Base-by-base conservation (phyloP, 2,888 invertebrate species). In the Herminia tarsipennalis region DNA sequence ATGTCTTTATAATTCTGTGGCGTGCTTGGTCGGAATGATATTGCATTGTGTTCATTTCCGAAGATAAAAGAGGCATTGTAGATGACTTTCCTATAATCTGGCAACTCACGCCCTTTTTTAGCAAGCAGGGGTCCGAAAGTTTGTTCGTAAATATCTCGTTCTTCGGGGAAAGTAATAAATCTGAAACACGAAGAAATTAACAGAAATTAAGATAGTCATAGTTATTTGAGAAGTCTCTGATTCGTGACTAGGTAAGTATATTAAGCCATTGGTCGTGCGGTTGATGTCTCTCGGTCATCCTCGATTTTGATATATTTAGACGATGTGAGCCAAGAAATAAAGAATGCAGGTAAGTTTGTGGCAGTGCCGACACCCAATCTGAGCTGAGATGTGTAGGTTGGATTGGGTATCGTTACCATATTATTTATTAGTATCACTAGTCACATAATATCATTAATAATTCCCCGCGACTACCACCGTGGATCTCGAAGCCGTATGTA, bases 1-100 rank as follows among this genome's bases (percentile, higher is more conserved):
- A 86, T 54, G 1, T 73, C 76, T 46, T 77, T 78, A 30, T 75
- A 73, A 48, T 76, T 78, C 32, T 78, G 76, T 6, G 85, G 77
- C 3, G 81, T 50, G 28, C 70, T 65, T 22, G 67, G 70, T 6
- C 73, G 52, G 3, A 58, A 49, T 2, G 69, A 72, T n/a, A 72
- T 54, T 5, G 83, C 70, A 3, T 52, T 37, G 5, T 86, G 83
- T 0, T 81, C 81, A 22, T 86, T 85, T 0, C 76, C 60, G 0
- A 86, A 50, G 34, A 84, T 50, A 12, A 86, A 39, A 0, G 84
- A 83, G 0, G 70, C 78, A 21, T 82, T 86, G 41, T 69, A 78
- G 2, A 72, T 64, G 0, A 73, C 25, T 0, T 73, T 66, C 32
- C 75, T 65, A 12, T 73, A 75, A 1, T 59, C 40, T 9, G 78